phyloP scores from a whole-genome alignment of 2,113 vertebrate genomes.

The Gasterosteus aculeatus region DNA sequence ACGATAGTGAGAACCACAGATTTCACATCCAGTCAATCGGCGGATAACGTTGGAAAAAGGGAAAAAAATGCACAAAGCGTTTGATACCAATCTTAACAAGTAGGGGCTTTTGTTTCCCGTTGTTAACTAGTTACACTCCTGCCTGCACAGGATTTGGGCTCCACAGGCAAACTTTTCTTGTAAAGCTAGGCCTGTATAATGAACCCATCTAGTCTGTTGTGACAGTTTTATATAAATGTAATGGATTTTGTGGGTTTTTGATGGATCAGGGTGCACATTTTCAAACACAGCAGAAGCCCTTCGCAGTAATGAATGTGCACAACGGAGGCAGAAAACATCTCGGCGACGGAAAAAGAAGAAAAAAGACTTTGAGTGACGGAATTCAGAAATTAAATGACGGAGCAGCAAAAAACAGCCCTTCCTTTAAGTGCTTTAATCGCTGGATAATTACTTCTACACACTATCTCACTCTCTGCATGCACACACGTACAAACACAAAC shows the following conservation, averaged over 20 bases:
- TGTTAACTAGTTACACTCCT: neutral
- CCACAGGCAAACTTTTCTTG: slow-evolving; percentile 16
- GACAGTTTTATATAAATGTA: slow-evolving; percentile 50
- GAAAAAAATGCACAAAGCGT: neutral
- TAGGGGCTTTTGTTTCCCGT: slow-evolving; percentile 1
- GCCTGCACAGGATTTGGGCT: slow-evolving; percentile 23
- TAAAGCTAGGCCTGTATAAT: slow-evolving; percentile 28
- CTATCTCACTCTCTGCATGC: slow-evolving; percentile 60
- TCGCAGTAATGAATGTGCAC: slow-evolving; percentile 53
- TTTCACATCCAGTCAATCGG: neutral
- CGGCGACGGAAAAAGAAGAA: neutral
- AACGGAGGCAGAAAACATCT: slow-evolving; percentile 45
- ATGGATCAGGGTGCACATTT: slow-evolving; percentile 50
- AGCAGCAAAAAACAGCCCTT: slow-evolving; percentile 55
- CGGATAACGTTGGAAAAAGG: neutral
- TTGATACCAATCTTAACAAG: slow-evolving; percentile 11
- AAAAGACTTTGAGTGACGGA: slow-evolving; percentile 39
- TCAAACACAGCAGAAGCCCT: slow-evolving; percentile 46
- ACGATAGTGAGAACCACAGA: neutral
- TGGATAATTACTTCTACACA: slow-evolving; percentile 72
- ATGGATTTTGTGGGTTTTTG: slow-evolving; percentile 48
- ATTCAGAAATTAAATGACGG: slow-evolving; percentile 61
- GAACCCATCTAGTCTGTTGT: slow-evolving; percentile 38
- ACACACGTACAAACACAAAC: slow-evolving; percentile 72
- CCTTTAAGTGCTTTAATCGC: slow-evolving; percentile 74